phyloP scores from a whole-genome alignment of 2,797 vertebrate species.

The Margarornis squamiger region DNA sequence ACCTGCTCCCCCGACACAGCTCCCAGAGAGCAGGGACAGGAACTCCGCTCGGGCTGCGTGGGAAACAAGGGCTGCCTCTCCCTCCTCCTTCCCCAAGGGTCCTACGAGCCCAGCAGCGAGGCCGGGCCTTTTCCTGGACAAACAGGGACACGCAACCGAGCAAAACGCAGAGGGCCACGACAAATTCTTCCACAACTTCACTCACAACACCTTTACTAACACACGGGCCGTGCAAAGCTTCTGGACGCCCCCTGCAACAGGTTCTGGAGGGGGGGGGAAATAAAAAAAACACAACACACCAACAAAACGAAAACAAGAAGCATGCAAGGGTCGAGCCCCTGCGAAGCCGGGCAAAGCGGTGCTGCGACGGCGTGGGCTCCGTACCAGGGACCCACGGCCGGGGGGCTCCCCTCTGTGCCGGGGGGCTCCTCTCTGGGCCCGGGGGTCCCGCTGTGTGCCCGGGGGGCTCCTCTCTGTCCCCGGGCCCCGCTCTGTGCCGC shows the following conservation, averaged over 20 bases:
- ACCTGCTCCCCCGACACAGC: neutral
- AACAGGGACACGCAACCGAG: neutral
- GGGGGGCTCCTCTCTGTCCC: too few species aligned
- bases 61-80: neutral
- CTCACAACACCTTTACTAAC: neutral
- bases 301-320: neutral
- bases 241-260: neutral
- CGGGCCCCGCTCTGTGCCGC: neutral
- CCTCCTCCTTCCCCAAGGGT: neutral
- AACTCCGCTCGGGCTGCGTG: neutral
- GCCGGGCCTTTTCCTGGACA: neutral
- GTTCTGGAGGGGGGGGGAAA: neutral
- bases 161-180: neutral
- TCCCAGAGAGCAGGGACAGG: neutral
- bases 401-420: too few species aligned
- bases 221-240: neutral
- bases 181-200: neutral
- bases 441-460: too few species aligned
- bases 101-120: neutral
- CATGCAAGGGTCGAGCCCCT: fast-evolving
- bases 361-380: neutral
- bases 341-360: fast-evolving
- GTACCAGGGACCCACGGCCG: too few species aligned
- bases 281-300: neutral
- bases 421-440: too few species aligned